Base-by-base conservation (phyloP, 2,113 vertebrate genomes). In the Ramphastos sulfuratus region DNA sequence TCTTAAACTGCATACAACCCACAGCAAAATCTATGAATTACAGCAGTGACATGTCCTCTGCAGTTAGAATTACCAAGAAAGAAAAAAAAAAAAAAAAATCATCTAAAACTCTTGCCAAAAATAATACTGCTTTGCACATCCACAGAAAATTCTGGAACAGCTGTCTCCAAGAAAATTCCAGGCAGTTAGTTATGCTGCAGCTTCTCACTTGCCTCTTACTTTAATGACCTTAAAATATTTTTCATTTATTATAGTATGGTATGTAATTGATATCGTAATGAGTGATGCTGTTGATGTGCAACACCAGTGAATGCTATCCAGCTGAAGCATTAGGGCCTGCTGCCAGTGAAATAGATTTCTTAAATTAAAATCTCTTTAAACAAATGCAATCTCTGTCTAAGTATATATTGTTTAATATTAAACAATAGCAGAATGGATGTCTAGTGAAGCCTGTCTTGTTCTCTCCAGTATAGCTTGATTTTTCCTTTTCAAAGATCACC, bases 311-410 rank as follows among this genome's bases (percentile, higher is more conserved):
- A 94, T 18, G 55, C 30, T 50, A 91, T 87, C 79, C 79, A 91
- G 58, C 20, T 90, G 58, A 91, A 71, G 70, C 89, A 92, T 91
- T 88, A 90, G 70, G 93, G 89, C 89, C 64, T 31, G 59, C 60
- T 91, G 90, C 86, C 95, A 89, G 64, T 25, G 28, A 92, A 89
- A 90, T 10, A 75, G 39, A 83, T 72, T 88, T 75, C 65, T 90
- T 65, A 91, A 94, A 95, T 94, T 94, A 91, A 95, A 94, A 92
- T 21, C 79, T 27, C 61, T 83, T 91, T 81, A 85, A 78, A 92
- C 3, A 10, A 94, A 74, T n/a, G 33, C 76, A 85, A 93, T 92
- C 28, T 73, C 48, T 64, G 21, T 76, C 91, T 44, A 94, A 91
- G 44, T 66, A 54, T 63, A 54, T 15, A 67, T 25, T 58, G 65